These are phyloP conservation scores for Argentina silus DNA, from an alignment of 2,797 vertebrate genomes.

Conservation along the genomic window DNA sequence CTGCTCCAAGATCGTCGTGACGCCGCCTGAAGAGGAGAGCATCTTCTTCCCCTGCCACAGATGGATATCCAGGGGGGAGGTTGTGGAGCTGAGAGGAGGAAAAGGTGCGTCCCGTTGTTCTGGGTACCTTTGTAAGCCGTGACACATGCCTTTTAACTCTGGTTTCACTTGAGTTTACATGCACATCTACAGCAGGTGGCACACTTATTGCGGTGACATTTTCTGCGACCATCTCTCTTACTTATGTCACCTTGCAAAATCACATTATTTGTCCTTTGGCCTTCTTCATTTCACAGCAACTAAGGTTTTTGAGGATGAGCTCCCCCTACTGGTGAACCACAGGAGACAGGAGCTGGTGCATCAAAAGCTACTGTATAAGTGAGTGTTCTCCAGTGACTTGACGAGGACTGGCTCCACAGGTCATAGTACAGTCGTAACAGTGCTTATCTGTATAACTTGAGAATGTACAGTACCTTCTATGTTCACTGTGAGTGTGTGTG, in stretches of 20 bases:
- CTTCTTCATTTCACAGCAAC: conserved; percentile 39
- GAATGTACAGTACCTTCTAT: too few species aligned
- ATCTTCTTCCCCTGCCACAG: conserved; percentile 69
- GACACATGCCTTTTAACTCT: too few species aligned
- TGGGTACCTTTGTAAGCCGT: too few species aligned
- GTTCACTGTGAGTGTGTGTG: neutral
- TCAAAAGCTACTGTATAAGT: conserved; percentile 52
- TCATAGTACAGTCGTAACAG: too few species aligned
- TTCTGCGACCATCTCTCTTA: neutral
- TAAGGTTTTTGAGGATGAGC: conserved; percentile 47
- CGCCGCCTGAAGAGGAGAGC: conserved; percentile 56
- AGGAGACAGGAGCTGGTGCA: conserved; percentile 30
- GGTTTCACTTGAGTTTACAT: too few species aligned
- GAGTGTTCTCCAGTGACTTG: too few species aligned
- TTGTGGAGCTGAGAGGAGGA: conserved; percentile 68
- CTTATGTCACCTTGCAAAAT: neutral
- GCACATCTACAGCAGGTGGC: neutral
- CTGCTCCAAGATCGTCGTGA: conserved; percentile 65
- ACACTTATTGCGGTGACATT: too few species aligned
- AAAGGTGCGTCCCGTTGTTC: conserved; percentile 65
- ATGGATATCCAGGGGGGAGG: conserved; percentile 64
- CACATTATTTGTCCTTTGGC: neutral
- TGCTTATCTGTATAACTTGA: too few species aligned
- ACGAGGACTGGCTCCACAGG: neutral
- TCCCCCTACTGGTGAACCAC: conserved; percentile 28